Evolutionary conservation across 2,888 invertebrate genomes (phyloP).

Genomic region (Cactoblastis cactorum): DNA sequence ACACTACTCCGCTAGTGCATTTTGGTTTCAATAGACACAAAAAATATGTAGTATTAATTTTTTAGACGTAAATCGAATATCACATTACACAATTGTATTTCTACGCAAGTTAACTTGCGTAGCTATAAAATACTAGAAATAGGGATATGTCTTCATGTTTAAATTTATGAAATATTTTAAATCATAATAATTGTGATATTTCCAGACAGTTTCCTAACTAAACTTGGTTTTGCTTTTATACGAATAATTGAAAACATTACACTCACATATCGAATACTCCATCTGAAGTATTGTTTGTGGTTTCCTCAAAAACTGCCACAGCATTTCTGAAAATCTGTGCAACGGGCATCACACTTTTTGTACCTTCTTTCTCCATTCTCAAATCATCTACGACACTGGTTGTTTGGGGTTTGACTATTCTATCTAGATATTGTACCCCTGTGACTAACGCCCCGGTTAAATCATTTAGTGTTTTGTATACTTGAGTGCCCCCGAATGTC

Average conservation of each 20-base stretch:
- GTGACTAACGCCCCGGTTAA: conserved; percentile 42
- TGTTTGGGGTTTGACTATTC: conserved; percentile 27
- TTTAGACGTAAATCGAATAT: too few relatives aligned
- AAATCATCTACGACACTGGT: conserved; percentile 1
- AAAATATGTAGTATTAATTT: too few relatives aligned
- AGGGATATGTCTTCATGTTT: too few relatives aligned
- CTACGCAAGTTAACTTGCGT: too few relatives aligned
- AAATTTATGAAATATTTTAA: too few relatives aligned
- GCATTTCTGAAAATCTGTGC: conserved; percentile 42
- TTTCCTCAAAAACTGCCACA: conserved; percentile 34
- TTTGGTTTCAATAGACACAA: too few relatives aligned
- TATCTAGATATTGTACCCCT: conserved; percentile 50
- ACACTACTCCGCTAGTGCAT: too few relatives aligned
- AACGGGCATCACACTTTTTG: neutral
- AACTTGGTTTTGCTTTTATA: too few relatives aligned
- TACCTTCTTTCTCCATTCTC: neutral
- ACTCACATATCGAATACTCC: conserved; percentile 65
- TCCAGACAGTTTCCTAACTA: too few relatives aligned
- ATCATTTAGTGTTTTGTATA: conserved; percentile 49
- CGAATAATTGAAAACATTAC: neutral
- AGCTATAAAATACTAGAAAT: too few relatives aligned
- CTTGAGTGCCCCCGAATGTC: conserved; percentile 57
- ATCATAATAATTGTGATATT: too few relatives aligned
- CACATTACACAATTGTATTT: too few relatives aligned
- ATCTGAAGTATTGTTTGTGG: conserved; percentile 30